Conservation (phyloP, 2,888 invertebrate species). For the Calephelis perditalis region DNA sequence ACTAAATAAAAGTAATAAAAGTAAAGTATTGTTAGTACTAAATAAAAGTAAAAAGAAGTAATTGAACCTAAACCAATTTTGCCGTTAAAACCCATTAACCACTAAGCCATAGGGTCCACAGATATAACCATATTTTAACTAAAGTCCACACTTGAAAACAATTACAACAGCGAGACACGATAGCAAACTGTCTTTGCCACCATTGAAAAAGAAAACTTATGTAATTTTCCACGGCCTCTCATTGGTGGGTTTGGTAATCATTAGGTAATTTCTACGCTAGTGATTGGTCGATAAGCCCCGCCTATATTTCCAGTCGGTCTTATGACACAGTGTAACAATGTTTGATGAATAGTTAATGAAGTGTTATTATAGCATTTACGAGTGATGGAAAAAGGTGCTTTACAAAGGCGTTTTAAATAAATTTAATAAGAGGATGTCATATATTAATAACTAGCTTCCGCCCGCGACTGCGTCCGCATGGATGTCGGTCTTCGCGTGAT, state of each 20-base stretch:
- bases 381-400: slow-evolving; percentile 32
- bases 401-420: slow-evolving; percentile 19
- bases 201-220: slow-evolving; percentile 32
- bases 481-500: too few relatives aligned
- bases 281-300: slow-evolving; percentile 54
- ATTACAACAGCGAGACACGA: slow-evolving; percentile 21
- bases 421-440: too few relatives aligned
- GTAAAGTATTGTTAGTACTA: too few relatives aligned
- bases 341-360: slow-evolving; percentile 60
- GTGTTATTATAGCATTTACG: slow-evolving; percentile 47
- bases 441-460: too few relatives aligned
- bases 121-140: background rate
- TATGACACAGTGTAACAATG: slow-evolving; percentile 46
- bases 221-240: slow-evolving; percentile 38
- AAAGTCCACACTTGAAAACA: background rate
- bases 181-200: slow-evolving; percentile 13
- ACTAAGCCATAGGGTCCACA: too few relatives aligned
- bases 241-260: slow-evolving; percentile 50
- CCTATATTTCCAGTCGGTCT: slow-evolving; percentile 50
- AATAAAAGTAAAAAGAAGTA: too few relatives aligned
- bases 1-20: too few relatives aligned
- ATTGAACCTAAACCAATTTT: too few relatives aligned
- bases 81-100: too few relatives aligned
- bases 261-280: slow-evolving; percentile 46
- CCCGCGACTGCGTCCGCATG: too few relatives aligned